These are phyloP conservation scores for Manduca sexta DNA, from an alignment of 1,140 invertebrate genomes.

Conservation along the genomic window DNA sequence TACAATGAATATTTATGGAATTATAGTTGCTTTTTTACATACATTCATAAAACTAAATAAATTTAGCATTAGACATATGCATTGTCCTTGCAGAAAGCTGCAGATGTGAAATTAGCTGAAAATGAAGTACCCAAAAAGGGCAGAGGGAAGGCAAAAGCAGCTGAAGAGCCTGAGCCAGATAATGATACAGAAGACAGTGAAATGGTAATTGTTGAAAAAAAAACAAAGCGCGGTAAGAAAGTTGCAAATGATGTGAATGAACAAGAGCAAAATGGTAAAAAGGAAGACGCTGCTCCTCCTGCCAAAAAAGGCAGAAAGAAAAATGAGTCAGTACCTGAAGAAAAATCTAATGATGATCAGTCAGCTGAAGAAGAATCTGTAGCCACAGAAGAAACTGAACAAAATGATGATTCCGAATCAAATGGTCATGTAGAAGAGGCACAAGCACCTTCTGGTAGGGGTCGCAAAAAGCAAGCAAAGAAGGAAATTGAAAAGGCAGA, in stretches of 20 bases:
- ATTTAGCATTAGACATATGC: neutral
- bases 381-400: slow-evolving; percentile 26
- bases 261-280: slow-evolving; percentile 29
- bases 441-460: slow-evolving; percentile 28
- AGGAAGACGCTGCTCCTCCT: slow-evolving; percentile 29
- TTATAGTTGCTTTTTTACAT: too few relatives aligned
- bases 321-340: slow-evolving; percentile 23
- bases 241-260: slow-evolving; percentile 21
- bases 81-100: slow-evolving; percentile 48
- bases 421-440: slow-evolving; percentile 43
- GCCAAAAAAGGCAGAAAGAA: slow-evolving; percentile 53
- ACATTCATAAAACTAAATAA: too few relatives aligned
- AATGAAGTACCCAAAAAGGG: slow-evolving; percentile 52
- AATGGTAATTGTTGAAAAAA: slow-evolving; percentile 39
- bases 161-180: slow-evolving; percentile 30
- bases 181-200: slow-evolving; percentile 30
- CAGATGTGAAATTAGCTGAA: slow-evolving; percentile 48
- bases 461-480: slow-evolving; percentile 45
- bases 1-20: too few relatives aligned
- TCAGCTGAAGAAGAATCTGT: slow-evolving; percentile 28
- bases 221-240: slow-evolving; percentile 51
- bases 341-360: slow-evolving; percentile 39
- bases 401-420: slow-evolving; percentile 35
- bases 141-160: slow-evolving; percentile 50
- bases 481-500: slow-evolving; percentile 36